A percentile compares a stretch with the other conserved stretches of the same genome.
Conservation (phyloP, 2,797 vertebrate genomes). For the Prionace glauca region DNA sequence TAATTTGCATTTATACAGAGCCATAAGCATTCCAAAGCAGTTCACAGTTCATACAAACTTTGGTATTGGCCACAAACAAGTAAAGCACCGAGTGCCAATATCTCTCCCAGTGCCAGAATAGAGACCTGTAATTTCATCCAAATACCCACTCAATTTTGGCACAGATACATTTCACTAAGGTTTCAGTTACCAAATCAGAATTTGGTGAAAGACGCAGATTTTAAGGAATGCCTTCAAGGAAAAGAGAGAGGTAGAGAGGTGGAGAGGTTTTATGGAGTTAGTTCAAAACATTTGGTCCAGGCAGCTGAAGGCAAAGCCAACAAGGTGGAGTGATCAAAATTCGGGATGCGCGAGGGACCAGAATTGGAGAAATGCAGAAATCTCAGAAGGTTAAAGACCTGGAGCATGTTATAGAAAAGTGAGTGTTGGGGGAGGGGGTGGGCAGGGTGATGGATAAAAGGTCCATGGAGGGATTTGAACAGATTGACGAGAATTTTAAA, state of each 20-base stretch:
- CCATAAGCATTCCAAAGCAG: neutral
- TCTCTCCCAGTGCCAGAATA: neutral
- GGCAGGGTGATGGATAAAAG: no score
- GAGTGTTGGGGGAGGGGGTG: neutral
- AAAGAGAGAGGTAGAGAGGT: neutral
- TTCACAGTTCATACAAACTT: neutral
- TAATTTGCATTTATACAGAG: neutral
- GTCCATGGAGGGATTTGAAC: no score
- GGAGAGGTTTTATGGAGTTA: neutral
- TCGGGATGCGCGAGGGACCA: neutral
- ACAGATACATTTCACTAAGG: constrained; percentile 66
- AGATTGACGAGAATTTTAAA: neutral
- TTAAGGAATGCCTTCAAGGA: neutral
- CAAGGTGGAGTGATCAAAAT: no score
- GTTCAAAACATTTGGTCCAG: no score
- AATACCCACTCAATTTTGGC: neutral
- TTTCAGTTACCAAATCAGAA: constrained; percentile 67
- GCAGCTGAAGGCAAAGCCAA: no score
- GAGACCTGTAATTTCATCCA: neutral
- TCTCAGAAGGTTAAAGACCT: neutral
- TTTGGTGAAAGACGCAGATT: neutral
- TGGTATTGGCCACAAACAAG: neutral
- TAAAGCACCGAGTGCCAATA: neutral
- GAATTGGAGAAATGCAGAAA: neutral
- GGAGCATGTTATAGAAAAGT: neutral